These are phyloP conservation scores for Campylorhamphus procurvoides DNA, from an alignment of 2,113 vertebrate genomes.

Conservation along the genomic window DNA sequence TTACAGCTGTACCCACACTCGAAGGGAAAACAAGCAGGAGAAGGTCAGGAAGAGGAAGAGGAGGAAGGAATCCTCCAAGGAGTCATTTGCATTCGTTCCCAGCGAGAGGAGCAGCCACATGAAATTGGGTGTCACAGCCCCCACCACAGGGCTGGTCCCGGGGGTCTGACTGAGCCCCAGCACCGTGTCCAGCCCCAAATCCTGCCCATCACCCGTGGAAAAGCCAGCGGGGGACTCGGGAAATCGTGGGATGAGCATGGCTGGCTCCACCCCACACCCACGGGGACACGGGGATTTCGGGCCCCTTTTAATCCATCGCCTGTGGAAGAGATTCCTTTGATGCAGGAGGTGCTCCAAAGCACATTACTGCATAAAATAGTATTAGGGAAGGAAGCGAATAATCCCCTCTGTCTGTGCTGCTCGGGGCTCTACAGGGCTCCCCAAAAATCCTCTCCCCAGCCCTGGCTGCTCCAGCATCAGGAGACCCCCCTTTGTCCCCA, in stretches of 20 bases:
- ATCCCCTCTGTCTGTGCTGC: neutral
- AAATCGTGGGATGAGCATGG: rapidly evolving
- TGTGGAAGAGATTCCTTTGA: neutral
- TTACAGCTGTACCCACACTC: neutral
- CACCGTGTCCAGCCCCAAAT: neutral
- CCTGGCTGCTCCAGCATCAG: rapidly evolving
- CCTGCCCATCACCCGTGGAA: neutral
- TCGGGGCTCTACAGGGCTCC: neutral
- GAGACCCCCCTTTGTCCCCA: neutral
- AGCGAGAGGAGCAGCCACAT: rapidly evolving
- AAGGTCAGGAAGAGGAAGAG: neutral
- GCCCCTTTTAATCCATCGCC: neutral
- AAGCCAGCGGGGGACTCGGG: neutral
- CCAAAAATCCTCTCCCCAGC: neutral
- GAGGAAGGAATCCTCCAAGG: neutral
- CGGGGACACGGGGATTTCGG: neutral
- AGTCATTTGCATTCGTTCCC: rapidly evolving
- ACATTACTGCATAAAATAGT: neutral
- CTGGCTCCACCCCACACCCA: neutral
- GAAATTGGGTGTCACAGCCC: neutral
- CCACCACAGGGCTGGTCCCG: rapidly evolving
- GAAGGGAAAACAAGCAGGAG: neutral
- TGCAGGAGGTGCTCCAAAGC: neutral
- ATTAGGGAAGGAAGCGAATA: neutral
- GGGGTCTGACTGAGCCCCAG: neutral